Evolutionary conservation across 2,888 invertebrate genomes (phyloP), one percentile per base, ranked within the genome.

Genomic region (Hypena proboscidalis): DNA sequence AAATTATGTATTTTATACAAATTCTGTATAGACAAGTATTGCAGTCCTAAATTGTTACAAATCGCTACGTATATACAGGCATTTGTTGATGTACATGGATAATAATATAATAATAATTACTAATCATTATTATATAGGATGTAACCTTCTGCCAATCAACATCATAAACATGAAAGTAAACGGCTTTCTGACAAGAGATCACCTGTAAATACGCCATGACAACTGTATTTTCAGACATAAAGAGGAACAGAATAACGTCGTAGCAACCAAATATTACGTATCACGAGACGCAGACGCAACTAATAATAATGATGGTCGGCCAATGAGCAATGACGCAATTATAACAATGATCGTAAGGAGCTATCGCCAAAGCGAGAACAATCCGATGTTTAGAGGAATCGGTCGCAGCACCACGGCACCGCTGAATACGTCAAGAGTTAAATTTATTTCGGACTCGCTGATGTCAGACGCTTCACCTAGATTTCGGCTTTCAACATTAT

Each of bases 401-500:
- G 49, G 61, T 55, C 64, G 67, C 61, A 64, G 69, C 67, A 58
- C 61, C 74, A 65, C 73, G 58, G 65, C 64, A 70, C 70, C 70
- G 77, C 74, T 74, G 67, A 70, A 69, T 82, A 87, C 90, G 88
- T 89, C 87, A 86, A 69, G 76, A 88, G 89, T 89, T 90, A 90
- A 90, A 84, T 85, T 88, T 90, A 90, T 85, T 83, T 70, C 62
- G 65, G 72, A 71, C 62, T 77, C 77, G 89, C 77, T 90, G 90
- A 90, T 89, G 89, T 90, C 86, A 89, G 88, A 87, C 75, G 83
- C 79, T 85, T 87, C 87, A 89, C 86, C 90, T 88, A 90, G 83
- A 85, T 88, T 85, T 80, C 78, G 70, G 76, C 65, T 80, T 83
- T 75, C 72, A 75, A 63, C 70, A 67, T 68, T 71, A 36, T 42